Base-by-base conservation (phyloP, 2,888 invertebrate genomes). In the Cataglyphis rosenhaueri region DNA sequence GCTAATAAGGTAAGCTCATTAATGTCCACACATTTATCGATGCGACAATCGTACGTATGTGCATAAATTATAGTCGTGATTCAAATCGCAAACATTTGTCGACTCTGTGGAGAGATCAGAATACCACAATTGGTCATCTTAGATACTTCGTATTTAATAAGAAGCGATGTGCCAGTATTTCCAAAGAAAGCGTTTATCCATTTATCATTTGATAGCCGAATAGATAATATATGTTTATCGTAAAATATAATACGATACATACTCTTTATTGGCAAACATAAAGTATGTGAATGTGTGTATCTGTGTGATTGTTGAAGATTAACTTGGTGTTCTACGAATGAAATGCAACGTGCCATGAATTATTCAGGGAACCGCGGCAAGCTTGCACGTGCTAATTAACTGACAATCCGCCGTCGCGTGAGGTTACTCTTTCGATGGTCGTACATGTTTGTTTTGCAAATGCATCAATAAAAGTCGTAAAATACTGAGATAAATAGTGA, bases 311-410 rank as follows among this genome's bases (percentile, higher is more conserved):
- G 61, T 35, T 68, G 52, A 62, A 81, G 71, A 70, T 59, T 44
- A 68, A 61, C 68, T 87, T 82, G 68, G 86, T 87, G 70, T 62
- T 55, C 64, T 79, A 76, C 68, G 84, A 81, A 83, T 62, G 84
- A 81, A 83, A 84, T 64, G 78, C 84, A 81, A 85, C 82, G 81
- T 74, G 87, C 57, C 35, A 64, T 86, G 87, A 88, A 88, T 88
- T 87, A 88, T 88, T 88, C 87, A 87, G 85, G 83, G 85, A 84
- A 78, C 82, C 74, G 71, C 61, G 74, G 86, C 78, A 81, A 81
- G 75, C 84, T 86, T 70, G 88, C 86, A 86, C 84, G 85, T 86
- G 83, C 86, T 88, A 88, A 88, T 88, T 88, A 88, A 86, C 83
- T 84, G 85, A 85, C 86, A 84, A 81, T 85, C 86, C 84, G 86